phyloP scores from a whole-genome alignment of 2,888 invertebrate species.

The Ctena decussata region DNA sequence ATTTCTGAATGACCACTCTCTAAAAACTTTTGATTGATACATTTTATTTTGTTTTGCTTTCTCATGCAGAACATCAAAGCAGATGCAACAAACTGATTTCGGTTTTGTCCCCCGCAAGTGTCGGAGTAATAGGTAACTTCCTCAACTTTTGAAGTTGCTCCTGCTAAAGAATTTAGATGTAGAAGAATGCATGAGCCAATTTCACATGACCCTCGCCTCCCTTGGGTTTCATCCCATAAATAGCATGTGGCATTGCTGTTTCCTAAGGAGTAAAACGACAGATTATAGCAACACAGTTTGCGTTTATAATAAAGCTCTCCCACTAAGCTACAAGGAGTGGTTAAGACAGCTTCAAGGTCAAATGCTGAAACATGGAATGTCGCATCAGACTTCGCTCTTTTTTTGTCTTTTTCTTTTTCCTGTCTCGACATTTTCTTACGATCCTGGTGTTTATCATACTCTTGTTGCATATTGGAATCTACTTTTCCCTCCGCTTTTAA shows the following conservation, averaged over 20 bases:
- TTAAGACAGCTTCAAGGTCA: conserved; percentile 41
- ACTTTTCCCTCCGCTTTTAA: conserved; percentile 1
- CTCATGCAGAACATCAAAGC: conserved; percentile 10
- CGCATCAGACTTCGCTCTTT: conserved; percentile 1
- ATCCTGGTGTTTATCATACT: conserved; percentile 24
- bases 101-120: conserved; percentile 53
- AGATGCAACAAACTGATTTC: conserved; percentile 50
- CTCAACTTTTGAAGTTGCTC: not conserved
- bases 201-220: conserved; percentile 36
- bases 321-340: conserved; percentile 35
- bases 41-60: conserved; percentile 16
- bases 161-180: conserved; percentile 21
- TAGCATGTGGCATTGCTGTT: conserved; percentile 32
- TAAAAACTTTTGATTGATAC: not conserved
- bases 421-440: conserved; percentile 8
- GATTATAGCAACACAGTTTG: conserved; percentile 38
- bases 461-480: not conserved
- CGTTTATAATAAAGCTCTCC: conserved; percentile 53
- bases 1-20: conserved; percentile 27
- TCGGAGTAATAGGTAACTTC: conserved; percentile 42
- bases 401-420: conserved; percentile 33
- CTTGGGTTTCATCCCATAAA: conserved; percentile 41
- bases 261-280: conserved; percentile 31
- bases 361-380: conserved; percentile 28
- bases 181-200: conserved; percentile 13